These are phyloP conservation scores for Epizoanthus fatuus DNA, from an alignment of 92 coral and sea anemone species.

Conservation along the genomic window DNA sequence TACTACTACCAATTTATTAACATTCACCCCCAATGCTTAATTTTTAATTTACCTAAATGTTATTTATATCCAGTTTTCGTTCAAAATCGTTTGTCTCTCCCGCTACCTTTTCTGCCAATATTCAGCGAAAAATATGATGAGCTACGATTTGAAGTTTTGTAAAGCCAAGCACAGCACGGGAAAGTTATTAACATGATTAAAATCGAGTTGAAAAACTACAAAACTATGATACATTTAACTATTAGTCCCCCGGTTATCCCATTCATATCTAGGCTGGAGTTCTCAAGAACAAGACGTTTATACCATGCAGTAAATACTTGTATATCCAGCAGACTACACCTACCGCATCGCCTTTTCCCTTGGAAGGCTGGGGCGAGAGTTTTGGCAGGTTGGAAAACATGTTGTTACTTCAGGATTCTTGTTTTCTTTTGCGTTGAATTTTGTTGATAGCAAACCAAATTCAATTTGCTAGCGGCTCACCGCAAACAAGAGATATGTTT, in stretches of 20 bases:
- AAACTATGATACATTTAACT: no score
- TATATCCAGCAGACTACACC: not conserved
- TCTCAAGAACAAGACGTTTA: not conserved
- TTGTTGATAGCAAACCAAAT: conserved; percentile 7
- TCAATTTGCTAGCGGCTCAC: conserved; percentile 9
- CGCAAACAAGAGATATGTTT: not conserved
- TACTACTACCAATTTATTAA: no score
- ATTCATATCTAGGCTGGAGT: not conserved
- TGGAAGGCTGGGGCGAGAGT: not conserved
- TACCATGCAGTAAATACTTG: not conserved
- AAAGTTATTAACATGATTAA: no score
- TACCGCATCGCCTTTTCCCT: conserved; percentile 13
- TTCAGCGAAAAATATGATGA: no score
- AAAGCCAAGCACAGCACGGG: no score
- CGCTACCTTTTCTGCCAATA: no score
- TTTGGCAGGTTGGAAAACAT: conserved; percentile 25
- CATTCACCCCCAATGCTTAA: no score
- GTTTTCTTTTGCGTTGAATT: not conserved
- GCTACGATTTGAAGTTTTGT: no score
- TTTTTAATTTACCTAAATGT: no score
- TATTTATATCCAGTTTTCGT: no score
- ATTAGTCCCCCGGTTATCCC: not conserved
- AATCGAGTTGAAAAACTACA: no score
- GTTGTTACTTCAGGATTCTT: not conserved
- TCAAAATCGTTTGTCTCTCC: no score